phyloP scores from a whole-genome alignment of 1,140 invertebrate genomes.

The Heliothis virescens region DNA sequence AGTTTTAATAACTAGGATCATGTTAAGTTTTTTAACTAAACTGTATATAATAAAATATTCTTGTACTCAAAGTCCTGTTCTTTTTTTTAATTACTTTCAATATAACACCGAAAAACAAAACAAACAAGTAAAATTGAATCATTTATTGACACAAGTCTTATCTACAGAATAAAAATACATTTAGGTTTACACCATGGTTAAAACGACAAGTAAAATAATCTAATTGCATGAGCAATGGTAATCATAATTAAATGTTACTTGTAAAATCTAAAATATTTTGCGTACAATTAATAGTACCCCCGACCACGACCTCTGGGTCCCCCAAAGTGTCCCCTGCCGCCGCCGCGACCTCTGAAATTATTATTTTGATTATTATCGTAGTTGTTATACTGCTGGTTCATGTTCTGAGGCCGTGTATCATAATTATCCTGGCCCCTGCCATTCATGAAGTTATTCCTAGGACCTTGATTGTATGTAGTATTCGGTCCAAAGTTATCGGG shows the following conservation, averaged over 20 bases:
- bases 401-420: slow-evolving; percentile 49
- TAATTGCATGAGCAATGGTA: slow-evolving; percentile 22
- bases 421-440: slow-evolving; percentile 56
- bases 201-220: background rate
- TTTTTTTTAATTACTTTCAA: background rate
- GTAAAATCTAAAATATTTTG: background rate
- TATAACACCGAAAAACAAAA: background rate
- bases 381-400: slow-evolving; percentile 60
- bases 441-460: slow-evolving; percentile 59
- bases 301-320: slow-evolving; percentile 65
- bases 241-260: slow-evolving; percentile 23
- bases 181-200: background rate
- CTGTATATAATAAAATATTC: slow-evolving; percentile 46
- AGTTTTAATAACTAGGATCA: slow-evolving; percentile 46
- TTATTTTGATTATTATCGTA: slow-evolving; percentile 62
- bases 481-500: slow-evolving; percentile 47
- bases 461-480: slow-evolving; percentile 51
- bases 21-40: slow-evolving; percentile 33
- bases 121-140: background rate
- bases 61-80: background rate
- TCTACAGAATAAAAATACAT: background rate
- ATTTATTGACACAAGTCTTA: slow-evolving; percentile 10
- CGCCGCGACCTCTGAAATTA: slow-evolving; percentile 67
- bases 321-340: slow-evolving; percentile 55
- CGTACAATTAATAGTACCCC: slow-evolving; percentile 58